Evolutionary conservation across 1,140 invertebrate species (phyloP).

Genomic region (Acyrthosiphon pisum): DNA sequence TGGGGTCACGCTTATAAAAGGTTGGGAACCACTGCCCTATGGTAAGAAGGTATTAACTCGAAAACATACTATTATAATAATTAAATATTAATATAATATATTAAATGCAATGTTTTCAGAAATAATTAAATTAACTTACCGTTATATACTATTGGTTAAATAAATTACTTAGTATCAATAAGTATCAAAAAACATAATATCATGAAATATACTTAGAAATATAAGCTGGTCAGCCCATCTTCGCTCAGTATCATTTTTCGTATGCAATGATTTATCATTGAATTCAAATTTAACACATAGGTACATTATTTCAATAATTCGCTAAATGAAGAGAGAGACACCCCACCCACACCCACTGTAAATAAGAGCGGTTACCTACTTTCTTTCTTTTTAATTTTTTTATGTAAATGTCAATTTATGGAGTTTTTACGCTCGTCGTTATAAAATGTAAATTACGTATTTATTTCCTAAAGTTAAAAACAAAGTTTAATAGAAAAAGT

Average conservation of each 20-base stretch:
- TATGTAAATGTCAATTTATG: background rate
- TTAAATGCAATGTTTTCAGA: too few species aligned
- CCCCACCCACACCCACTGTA: too few species aligned
- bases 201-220: background rate
- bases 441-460: background rate
- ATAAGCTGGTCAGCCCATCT: background rate
- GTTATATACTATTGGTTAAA: too few species aligned
- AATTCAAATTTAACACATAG: background rate
- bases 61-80: too few species aligned
- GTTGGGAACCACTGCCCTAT: too few species aligned
- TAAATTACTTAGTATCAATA: too few species aligned
- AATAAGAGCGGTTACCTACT: background rate
- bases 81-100: too few species aligned
- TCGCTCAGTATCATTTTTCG: background rate
- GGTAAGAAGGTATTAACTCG: too few species aligned
- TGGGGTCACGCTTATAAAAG: too few species aligned
- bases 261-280: background rate
- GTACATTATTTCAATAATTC: background rate
- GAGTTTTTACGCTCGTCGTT: background rate
- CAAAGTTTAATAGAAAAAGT: background rate
- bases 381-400: background rate
- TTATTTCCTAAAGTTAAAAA: conserved; percentile 6
- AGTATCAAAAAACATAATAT: too few species aligned
- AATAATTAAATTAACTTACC: too few species aligned
- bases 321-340: background rate